Conservation (phyloP, 2,888 invertebrate genomes). For the Apodemia arnacis region DNA sequence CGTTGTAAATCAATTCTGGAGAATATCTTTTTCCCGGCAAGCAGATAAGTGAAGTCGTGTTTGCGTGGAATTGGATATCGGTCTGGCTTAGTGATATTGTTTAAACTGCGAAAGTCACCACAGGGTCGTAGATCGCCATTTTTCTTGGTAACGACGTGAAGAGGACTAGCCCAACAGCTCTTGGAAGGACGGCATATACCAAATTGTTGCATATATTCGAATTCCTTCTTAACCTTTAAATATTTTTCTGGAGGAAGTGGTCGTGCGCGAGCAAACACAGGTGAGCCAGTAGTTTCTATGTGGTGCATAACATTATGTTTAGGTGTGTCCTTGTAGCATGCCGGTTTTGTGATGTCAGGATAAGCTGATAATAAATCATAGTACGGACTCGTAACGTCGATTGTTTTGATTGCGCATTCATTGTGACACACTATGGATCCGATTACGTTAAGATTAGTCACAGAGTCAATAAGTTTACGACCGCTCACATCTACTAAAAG, state of each 20-base stretch:
- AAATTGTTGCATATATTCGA: conserved; percentile 85
- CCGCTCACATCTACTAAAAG: conserved; percentile 17
- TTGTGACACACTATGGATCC: conserved; percentile 75
- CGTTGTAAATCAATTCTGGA: conserved; percentile 45
- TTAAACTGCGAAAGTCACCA: conserved; percentile 88
- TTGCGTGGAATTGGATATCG: conserved; percentile 10
- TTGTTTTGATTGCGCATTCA: conserved; percentile 39
- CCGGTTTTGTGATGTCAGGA: conserved; percentile 58
- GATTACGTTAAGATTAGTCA: conserved; percentile 45
- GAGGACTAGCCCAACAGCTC: conserved; percentile 89
- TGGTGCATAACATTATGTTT: not conserved
- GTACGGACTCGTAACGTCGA: conserved; percentile 50
- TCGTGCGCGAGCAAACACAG: not conserved
- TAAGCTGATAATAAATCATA: conserved; percentile 36
- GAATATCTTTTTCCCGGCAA: conserved; percentile 49
- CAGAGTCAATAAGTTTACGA: conserved; percentile 7
- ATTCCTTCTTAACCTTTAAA: conserved; percentile 81
- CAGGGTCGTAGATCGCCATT: conserved; percentile 82
- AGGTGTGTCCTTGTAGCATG: conserved; percentile 36
- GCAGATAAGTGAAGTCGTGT: not conserved
- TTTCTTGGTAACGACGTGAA: not conserved
- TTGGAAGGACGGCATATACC: conserved; percentile 89
- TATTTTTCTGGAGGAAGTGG: not conserved
- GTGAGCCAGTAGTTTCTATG: not conserved
- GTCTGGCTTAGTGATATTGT: conserved; percentile 87